phyloP scores from a whole-genome alignment of 2,888 invertebrate species.

The Empis stercorea region DNA sequence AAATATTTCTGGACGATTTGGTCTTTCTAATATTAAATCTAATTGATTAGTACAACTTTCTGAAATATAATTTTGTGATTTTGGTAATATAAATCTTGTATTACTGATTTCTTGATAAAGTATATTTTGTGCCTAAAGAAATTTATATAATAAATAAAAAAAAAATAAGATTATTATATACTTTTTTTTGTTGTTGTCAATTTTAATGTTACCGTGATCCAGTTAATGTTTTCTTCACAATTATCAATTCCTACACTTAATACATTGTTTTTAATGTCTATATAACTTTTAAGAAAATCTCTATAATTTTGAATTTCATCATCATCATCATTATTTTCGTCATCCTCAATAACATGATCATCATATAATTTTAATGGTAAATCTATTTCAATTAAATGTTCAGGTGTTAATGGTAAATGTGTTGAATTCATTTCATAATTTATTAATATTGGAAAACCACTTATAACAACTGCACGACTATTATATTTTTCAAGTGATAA shows the following conservation, averaged over 20 bases:
- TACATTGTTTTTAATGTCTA: not conserved
- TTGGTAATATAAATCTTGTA: constrained; percentile 2
- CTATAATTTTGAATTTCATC: not conserved
- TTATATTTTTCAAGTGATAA: constrained; percentile 39
- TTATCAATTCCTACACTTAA: too few species aligned
- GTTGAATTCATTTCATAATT: not conserved
- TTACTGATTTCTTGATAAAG: constrained; percentile 15
- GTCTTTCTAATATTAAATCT: not conserved
- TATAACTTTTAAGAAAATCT: not conserved
- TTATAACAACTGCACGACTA: constrained; percentile 51
- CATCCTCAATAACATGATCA: too few species aligned
- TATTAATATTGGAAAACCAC: constrained; percentile 45
- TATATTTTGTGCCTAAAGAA: too few species aligned
- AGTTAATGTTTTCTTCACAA: too few species aligned
- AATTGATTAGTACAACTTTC: constrained; percentile 8
- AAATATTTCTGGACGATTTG: too few species aligned
- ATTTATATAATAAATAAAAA: too few species aligned
- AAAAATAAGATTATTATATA: too few species aligned
- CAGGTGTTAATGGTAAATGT: too few species aligned
- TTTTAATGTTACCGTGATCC: too few species aligned
- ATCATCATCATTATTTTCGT: not conserved
- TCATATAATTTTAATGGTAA: too few species aligned
- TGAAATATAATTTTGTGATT: constrained; percentile 7
- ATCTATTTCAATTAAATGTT: too few species aligned
- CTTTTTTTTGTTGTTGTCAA: too few species aligned